phyloP scores from a whole-genome alignment of 1,140 invertebrate genomes.

The Drosophila sulfurigaster region DNA sequence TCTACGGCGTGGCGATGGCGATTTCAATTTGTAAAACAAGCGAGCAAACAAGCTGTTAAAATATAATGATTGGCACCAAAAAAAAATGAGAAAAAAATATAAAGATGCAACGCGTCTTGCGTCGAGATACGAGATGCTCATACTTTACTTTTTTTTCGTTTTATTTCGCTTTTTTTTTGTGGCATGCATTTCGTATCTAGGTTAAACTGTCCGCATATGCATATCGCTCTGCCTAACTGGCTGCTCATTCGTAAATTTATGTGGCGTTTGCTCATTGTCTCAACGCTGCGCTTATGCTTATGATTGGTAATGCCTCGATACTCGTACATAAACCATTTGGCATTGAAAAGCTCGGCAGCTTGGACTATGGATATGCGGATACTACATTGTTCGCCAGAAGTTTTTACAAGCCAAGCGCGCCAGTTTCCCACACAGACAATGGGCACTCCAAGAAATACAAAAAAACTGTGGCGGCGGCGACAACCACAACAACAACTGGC shows the following conservation, averaged over 20 bases:
- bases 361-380: conserved; percentile 54
- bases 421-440: conserved; percentile 82
- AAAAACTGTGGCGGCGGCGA: conserved; percentile 37
- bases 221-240: conserved; percentile 60
- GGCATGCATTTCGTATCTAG: conserved; percentile 41
- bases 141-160: conserved; percentile 8
- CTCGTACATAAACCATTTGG: conserved; percentile 75
- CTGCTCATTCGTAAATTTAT: conserved; percentile 66
- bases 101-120: conserved; percentile 17
- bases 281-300: conserved; percentile 58
- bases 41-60: conserved; percentile 83
- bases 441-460: conserved; percentile 46
- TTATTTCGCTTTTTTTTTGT: no score
- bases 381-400: conserved; percentile 68
- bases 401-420: conserved; percentile 60
- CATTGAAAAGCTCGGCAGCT: conserved; percentile 65
- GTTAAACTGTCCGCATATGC: conserved; percentile 79
- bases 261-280: conserved; percentile 74
- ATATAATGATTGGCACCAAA: conserved; percentile 79
- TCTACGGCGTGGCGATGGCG: conserved; percentile 40
- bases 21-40: conserved; percentile 84
- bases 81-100: no score
- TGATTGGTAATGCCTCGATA: conserved; percentile 71
- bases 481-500: conserved; percentile 6
- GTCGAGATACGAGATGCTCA: background rate